Evolutionary conservation across 2,888 invertebrate species (phyloP), one percentile per base, ranked within the genome.

Genomic region (Cosmopolites sordidus): DNA sequence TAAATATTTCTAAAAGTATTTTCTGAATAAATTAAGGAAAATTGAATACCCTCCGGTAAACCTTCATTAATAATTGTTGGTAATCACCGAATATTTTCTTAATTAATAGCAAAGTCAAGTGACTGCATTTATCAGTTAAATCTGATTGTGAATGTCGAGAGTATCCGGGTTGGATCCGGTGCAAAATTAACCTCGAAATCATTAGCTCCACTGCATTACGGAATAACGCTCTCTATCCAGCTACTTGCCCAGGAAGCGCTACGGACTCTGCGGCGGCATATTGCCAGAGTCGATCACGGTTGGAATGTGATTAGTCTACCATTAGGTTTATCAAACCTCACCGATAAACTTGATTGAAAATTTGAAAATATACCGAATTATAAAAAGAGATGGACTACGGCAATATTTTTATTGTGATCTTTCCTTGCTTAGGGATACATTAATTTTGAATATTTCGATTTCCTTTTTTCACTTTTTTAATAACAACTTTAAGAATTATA

Each of bases 41-140:
- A n/a, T n/a, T n/a, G n/a, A n/a, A n/a, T n/a, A n/a, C n/a, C n/a
- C n/a, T n/a, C n/a, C n/a, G 9, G 9, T 27, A 12, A 33, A 33
- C 3, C 33, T 9, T 12, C 33, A 33, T 33, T 33, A 33, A 12
- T 33, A 33, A 11, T 12, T 9, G 2, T 4, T 33, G 5, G 3
- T 4, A 11, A 33, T 33, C 33, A n/a, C 33, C 11, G 2, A 4
- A 33, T 33, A 33, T 33, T 33, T 33, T 33, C 33, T 11, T 33
- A 33, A 33, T 33, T 33, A 33, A 33, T 12, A 33, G n/a, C 33
- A 12, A 12, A 33, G 33, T 12, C 33, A 12, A 33, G 12, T 12
- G 33, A 33, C 33, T 12, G 33, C 33, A 33, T 33, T 33, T 33
- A 33, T 33, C 33, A 33, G 11, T 33, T 33, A 33, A 33, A 33